A percentile compares a stretch with the other conserved stretches of the same genome.
Conservation (phyloP, 2,888 invertebrate species). For the Protodeltote pygarga region DNA sequence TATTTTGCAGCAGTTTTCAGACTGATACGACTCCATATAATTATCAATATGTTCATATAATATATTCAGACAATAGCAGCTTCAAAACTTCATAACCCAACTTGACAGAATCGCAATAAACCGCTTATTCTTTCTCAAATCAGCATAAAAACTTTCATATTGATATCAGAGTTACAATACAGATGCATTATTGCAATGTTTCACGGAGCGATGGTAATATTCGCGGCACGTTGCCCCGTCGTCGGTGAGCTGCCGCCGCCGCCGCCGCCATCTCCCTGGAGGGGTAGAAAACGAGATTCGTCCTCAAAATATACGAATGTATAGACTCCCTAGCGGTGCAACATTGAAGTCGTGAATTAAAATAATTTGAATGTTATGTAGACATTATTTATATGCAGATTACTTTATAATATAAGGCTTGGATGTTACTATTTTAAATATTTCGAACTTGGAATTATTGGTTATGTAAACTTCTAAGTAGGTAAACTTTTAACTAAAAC, state of each 20-base stretch:
- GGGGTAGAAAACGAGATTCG: constrained; percentile 42
- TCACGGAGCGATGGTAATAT: constrained; percentile 41
- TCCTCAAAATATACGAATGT: constrained; percentile 36
- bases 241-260: no score
- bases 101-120: constrained; percentile 32
- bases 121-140: constrained; percentile 37
- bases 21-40: not conserved
- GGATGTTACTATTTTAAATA: no score
- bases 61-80: no score
- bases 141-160: constrained; percentile 44
- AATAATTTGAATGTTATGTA: constrained; percentile 13
- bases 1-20: no score
- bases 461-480: no score
- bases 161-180: constrained; percentile 43
- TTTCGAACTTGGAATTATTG: no score
- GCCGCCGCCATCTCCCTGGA: constrained; percentile 25
- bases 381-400: no score
- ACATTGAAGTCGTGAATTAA: constrained; percentile 34
- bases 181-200: constrained; percentile 52
- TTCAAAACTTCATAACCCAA: no score
- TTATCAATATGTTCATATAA: constrained; percentile 13
- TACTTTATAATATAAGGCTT: no score
- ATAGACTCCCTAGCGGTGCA: constrained; percentile 39
- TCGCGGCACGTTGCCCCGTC: constrained; percentile 51
- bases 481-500: no score